Base-by-base conservation (phyloP, 2,113 vertebrate species). In the Riparia riparia region DNA sequence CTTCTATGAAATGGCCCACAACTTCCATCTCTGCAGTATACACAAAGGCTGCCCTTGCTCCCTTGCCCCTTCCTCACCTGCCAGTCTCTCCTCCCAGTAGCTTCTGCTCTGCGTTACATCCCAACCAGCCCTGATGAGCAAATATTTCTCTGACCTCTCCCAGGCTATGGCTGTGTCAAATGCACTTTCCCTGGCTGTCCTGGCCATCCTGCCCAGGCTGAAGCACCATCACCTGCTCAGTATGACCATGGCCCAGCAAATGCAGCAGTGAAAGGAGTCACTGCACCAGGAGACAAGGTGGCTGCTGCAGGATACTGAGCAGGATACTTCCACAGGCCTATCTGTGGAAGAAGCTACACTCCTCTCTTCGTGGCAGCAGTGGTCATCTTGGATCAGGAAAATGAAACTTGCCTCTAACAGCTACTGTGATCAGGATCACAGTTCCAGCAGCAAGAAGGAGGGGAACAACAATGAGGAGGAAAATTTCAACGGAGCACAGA, bases 151-250 rank as follows among this genome's bases (percentile, higher is more conserved):
- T 0, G 1, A 12, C 10, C 12, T 76, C 14, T 51, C 41, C 25
- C 20, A 54, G 11, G 17, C 16, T 50, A n/a, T 47, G 70, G 9
- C 29, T 54, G 24, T 20, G 17, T 12, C 41, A 53, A 8, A 25
- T 28, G 4, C 14, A 9, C 47, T 61, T 14, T 21, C 41, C n/a
- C 47, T 82, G 42, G 18, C 63, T 69, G 14, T 63, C 37, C 69
- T 76, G 49, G 37, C 32, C 19, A 7, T 39, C 6, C 26, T 56
- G 14, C 18, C 28, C 0, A 1, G 31, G 26, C 54, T 18, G 54
- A 63, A 61, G 41, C 14, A 14, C 22, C 2, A 3, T 42, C 7
- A 24, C 19, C 26, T 47, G 12, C 10, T 14, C 7, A 0, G 0
- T 28, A 4, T 18, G 42, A 34, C 41, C 22, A 20, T 5, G 10